Base-by-base conservation (phyloP, 2,113 vertebrate species). In the Globicephala melas region DNA sequence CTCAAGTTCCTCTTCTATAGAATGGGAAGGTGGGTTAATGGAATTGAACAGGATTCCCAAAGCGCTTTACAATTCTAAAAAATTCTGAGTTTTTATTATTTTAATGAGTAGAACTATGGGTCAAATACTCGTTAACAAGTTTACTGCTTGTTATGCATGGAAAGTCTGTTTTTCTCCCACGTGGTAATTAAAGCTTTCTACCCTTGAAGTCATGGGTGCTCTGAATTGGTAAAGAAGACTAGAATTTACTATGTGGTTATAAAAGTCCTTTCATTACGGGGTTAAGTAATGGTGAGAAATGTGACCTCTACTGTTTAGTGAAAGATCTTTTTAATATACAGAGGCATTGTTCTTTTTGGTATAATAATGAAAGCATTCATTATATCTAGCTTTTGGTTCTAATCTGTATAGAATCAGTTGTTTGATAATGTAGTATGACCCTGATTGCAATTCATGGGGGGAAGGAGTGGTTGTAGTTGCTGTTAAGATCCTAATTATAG, bases 351-450 rank as follows among this genome's bases (percentile, higher is more conserved):
- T 98, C 94, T 92, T 81, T 85, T 58, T 25, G 50, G 36, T 31
- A 38, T 90, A 67, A 88, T 95, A 88, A 95, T 97, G 93, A 95
- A 97, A 81, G 89, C 95, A 90, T 96, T 96, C 96, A 92, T 97
- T 97, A 21, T 95, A 60, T 85, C 9, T 79, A 58, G 38, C 79
- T 68, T 36, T 96, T 91, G 60, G 23, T 87, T 96, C 79, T 93
- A 47, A 84, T 97, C 83, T 96, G 70, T 92, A 70, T 95, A 77
- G 89, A 90, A 89, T 94, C 60, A 68, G 50, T 96, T 96, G 92
- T 94, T 96, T 95, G 62, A 76, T 87, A 89, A 36, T 96, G 41
- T 92, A 60, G 70, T 86, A 87, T 41, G 91, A 94, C 36, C 53
- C 65, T 77, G 47, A 89, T 73, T 86, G 21, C 38, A 93, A 3